Evolutionary conservation across 2,888 invertebrate genomes (phyloP).

Genomic region (Cepaea hortensis): DNA sequence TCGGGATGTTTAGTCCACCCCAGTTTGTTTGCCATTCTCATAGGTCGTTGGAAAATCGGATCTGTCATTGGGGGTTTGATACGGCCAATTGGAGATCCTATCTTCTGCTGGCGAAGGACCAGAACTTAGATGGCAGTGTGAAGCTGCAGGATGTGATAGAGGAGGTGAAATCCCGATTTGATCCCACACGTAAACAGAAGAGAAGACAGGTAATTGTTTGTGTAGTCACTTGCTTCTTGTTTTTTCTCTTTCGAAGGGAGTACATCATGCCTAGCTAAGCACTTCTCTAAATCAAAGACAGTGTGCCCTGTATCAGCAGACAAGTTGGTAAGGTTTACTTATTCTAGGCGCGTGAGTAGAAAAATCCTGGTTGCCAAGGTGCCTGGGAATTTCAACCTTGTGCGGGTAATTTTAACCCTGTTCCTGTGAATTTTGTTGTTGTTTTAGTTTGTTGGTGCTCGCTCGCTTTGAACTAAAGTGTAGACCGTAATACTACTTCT

Average conservation of each 20-base stretch:
- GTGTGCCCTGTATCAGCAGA: too few relatives aligned
- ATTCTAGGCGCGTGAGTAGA: too few relatives aligned
- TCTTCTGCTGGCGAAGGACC: conserved; percentile 89
- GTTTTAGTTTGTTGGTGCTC: too few relatives aligned
- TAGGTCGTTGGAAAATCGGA: conserved; percentile 89
- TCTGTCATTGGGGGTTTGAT: conserved; percentile 99
- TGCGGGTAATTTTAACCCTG: too few relatives aligned
- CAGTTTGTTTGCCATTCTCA: conserved; percentile 89
- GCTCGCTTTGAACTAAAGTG: too few relatives aligned
- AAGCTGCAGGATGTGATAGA: conserved; percentile 86
- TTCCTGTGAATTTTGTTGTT: too few relatives aligned
- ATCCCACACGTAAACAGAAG: conserved; percentile 74
- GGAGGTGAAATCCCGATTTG: conserved; percentile 84
- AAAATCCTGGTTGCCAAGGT: too few relatives aligned
- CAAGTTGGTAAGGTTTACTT: too few relatives aligned
- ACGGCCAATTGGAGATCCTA: conserved; percentile 95
- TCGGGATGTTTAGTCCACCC: conserved; percentile 88
- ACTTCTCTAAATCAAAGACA: too few relatives aligned
- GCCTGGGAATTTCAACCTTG: too few relatives aligned
- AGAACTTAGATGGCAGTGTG: conserved; percentile 81
- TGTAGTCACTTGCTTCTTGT: neutral
- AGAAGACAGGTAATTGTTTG: conserved; percentile 69
- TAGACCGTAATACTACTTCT: too few relatives aligned
- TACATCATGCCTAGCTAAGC: neutral
- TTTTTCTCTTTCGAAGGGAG: neutral